A percentile compares a stretch with the other conserved stretches of the same genome.
Evolutionary conservation across 2,113 vertebrate genomes (phyloP).

Genomic region (Patagioenas fasciata): DNA sequence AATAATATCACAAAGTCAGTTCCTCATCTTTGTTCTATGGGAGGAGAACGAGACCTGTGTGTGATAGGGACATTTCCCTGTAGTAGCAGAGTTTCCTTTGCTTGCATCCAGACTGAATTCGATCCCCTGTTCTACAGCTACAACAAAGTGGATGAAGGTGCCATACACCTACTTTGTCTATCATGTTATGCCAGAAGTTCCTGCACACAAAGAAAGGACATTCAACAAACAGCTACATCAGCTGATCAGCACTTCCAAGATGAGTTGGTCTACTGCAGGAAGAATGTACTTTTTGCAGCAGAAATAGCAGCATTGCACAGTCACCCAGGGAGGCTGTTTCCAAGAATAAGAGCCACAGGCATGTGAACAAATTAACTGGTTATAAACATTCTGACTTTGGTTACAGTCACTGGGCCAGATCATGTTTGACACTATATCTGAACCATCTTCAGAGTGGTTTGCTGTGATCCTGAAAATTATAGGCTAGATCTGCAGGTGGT

Average conservation of each 20-base stretch:
- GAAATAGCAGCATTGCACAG: conserved; percentile 49
- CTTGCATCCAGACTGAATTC: not conserved
- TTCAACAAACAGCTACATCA: not conserved
- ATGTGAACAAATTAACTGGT: conserved; percentile 36
- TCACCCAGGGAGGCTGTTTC: conserved; percentile 9
- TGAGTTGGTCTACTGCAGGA: conserved; percentile 6
- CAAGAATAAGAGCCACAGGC: conserved; percentile 58
- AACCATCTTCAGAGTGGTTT: conserved; percentile 33
- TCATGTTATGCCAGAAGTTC: not conserved
- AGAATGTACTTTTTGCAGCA: conserved; percentile 22
- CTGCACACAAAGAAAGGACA: not conserved
- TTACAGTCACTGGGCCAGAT: conserved; percentile 5
- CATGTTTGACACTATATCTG: not conserved
- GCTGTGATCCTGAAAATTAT: not conserved
- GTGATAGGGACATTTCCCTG: not conserved
- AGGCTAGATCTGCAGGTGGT: not conserved
- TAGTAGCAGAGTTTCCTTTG: not conserved
- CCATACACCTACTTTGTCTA: not conserved
- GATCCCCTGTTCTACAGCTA: not conserved
- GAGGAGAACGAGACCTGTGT: not conserved
- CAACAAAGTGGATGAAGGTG: not conserved
- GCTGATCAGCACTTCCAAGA: not conserved
- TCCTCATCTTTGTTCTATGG: not conserved
- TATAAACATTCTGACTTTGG: conserved; percentile 49
- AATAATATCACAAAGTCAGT: not conserved